Base-by-base conservation (phyloP, 2,888 invertebrate genomes). In the Lomographa bimaculata region DNA sequence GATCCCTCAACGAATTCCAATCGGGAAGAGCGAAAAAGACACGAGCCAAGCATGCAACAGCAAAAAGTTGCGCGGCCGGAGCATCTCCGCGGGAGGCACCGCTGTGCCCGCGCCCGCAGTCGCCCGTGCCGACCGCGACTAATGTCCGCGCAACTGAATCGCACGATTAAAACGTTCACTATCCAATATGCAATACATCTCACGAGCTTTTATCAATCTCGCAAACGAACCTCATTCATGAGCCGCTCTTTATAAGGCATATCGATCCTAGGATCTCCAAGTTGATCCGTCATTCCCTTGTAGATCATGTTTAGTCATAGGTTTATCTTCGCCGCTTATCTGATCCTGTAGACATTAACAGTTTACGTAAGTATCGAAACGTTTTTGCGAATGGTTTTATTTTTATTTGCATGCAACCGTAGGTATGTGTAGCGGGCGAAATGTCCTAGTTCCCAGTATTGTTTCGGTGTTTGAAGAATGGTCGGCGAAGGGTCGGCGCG, bases 1-100 rank as follows among this genome's bases (percentile, higher is more conserved):
- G 79, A 80, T 83, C 79, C 77, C 79, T 79, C 82, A 76, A 81
- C 84, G 82, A 87, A 89, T 89, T 89, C 89, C 89, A 58, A 83
- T 78, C 70, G 82, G 75, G 69, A 85, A 84, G 85, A 86, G 86
- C 83, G 85, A 86, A 87, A 87, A 89, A 83, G 84, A 87, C 87
- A 87, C 86, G 87, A 83, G 83, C 80, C 76, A 76, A 78, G 84
- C 82, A 86, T 79, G 76, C 71, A 69, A 53, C 46, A 64, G 64
- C 75, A 89, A 89, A 89, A 89, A 89, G 77, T 79, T 61, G 83
- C 66, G 62, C 64, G 66, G 72, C 78, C 67, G 61, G 74, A 64
- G 71, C 68, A 54, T 58, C 84, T 62, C 79, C 51, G 82, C 78
- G 80, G 87, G 84, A 79, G 84, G 83, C 81, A 70, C 56, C 52